Base-by-base conservation (phyloP, 2,797 vertebrate species). In the Aplochiton taeniatus region DNA sequence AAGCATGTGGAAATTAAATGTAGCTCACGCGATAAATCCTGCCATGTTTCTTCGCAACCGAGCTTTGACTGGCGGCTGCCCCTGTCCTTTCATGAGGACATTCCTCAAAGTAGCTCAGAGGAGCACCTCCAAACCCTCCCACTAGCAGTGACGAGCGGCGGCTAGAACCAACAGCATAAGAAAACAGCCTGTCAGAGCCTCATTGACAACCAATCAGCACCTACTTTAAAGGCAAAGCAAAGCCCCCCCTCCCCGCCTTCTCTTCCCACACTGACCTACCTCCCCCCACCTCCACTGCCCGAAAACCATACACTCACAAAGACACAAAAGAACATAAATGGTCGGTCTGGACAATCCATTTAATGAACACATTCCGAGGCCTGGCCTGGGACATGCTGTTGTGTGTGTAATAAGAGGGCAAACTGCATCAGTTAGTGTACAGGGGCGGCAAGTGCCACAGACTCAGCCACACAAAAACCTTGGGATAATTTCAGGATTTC, bases 381-480 rank as follows among this genome's bases (percentile, higher is more conserved):
- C 7, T 19, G 64, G 67, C 74, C 76, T 63, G 54, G 44, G 70
- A 54, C 67, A 59, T 60, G 75, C 74, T 72, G 69, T 68, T 72
- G 69, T 68, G 59, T 78, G 74, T 70, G 66, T 68, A 66, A 56
- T 66, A 65, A 75, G 79, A 4, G 16, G 68, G 62, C 31, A 31
- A 31, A 83, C 80, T 79, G 77, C 79, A 79, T 84, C 73, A 87
- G 82, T 85, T 85, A 85, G 80, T 73, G 77, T 77, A 77, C 70
- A 74, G 66, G 78, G 79, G 77, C 61, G 77, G 83, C 55, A 82
- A 4, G 79, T 66, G 63, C 85, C 81, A 43, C 80, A 85, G 79
- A 9, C 78, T 61, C 79, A 67, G 79, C 77, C 78, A 77, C 83
- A 85, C 88, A 69, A 80, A 87, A 85, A 85, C 80, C 79, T 82